Base-by-base conservation (phyloP, 2,113 vertebrate genomes). In the Globicephala melas region DNA sequence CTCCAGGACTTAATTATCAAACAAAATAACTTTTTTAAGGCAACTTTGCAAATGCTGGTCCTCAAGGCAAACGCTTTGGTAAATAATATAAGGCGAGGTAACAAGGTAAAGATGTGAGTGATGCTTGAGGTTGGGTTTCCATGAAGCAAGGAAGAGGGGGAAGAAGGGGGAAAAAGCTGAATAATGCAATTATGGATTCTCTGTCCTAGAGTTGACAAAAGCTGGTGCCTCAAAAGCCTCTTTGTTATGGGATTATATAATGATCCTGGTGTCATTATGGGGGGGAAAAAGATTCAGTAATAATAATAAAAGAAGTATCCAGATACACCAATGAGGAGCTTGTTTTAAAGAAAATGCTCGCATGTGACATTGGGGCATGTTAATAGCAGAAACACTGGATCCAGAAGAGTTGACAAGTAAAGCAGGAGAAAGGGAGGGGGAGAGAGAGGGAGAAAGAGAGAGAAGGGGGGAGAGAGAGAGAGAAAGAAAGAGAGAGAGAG, bases 201-300 rank as follows among this genome's bases (percentile, higher is more conserved):
- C 99, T 99, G 99, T 99, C 99, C 99, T 99, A 98, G 99, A 99
- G 98, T 99, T 99, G 99, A 99, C 99, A 99, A 99, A 99, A 99
- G 99, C 99, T 99, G 98, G 99, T 99, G 99, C 99, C 99, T 99
- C 99, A 99, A 99, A 99, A 98, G 99, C 99, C 98, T 99, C 99
- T 99, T 99, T 99, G 99, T 99, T 99, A 99, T 98, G 98, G 99
- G 99, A 99, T 99, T 99, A 99, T 99, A 99, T 99, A 99, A 99
- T 99, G 99, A 99, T 99, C 99, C 99, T 99, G 99, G 99, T 99
- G 99, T 99, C 99, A 99, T 99, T 99, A 99, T 99, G 99, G 99
- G 99, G 98, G 98, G 98, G 98, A 98, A 98, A 98, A 99, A 98
- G 99, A 99, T 99, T 99, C 99, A 99, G 99, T 98, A 98, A 99